phyloP scores from a whole-genome alignment of 1,140 invertebrate genomes.

The Vanessa atalanta region DNA sequence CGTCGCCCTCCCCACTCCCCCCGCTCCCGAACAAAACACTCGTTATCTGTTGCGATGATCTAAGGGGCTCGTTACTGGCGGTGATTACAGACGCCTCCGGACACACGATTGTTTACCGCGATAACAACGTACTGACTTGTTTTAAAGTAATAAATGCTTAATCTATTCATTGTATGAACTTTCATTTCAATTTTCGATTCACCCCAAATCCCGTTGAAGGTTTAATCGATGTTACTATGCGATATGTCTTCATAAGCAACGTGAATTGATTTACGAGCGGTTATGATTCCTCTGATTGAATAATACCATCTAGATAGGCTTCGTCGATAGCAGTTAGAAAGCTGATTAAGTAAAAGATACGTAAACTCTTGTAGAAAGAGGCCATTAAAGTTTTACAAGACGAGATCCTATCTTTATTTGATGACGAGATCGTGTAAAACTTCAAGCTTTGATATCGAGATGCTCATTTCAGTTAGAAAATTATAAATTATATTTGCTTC shows the following conservation, averaged over 20 bases:
- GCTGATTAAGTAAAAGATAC: constrained; percentile 50
- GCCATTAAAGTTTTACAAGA: constrained; percentile 53
- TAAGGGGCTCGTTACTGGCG: constrained; percentile 52
- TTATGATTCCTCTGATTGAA: not conserved
- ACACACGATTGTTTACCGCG: constrained; percentile 57
- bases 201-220: constrained; percentile 1
- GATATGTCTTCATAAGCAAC: not conserved
- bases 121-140: constrained; percentile 50
- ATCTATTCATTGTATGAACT: constrained; percentile 12
- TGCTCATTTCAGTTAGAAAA: constrained; percentile 61
- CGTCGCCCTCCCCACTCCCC: constrained; percentile 29
- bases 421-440: constrained; percentile 50
- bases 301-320: constrained; percentile 3
- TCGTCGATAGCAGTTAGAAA: constrained; percentile 27
- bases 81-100: constrained; percentile 66
- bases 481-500: constrained; percentile 55
- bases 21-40: constrained; percentile 53
- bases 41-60: constrained; percentile 66
- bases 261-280: not conserved
- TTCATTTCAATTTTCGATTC: constrained; percentile 18
- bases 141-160: constrained; percentile 47
- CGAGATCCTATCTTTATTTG: constrained; percentile 57
- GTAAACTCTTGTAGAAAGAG: constrained; percentile 47
- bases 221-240: not conserved
- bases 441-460: constrained; percentile 52